Base-by-base conservation (phyloP, 2,797 vertebrate species). In the Dromococcyx pavoninus region DNA sequence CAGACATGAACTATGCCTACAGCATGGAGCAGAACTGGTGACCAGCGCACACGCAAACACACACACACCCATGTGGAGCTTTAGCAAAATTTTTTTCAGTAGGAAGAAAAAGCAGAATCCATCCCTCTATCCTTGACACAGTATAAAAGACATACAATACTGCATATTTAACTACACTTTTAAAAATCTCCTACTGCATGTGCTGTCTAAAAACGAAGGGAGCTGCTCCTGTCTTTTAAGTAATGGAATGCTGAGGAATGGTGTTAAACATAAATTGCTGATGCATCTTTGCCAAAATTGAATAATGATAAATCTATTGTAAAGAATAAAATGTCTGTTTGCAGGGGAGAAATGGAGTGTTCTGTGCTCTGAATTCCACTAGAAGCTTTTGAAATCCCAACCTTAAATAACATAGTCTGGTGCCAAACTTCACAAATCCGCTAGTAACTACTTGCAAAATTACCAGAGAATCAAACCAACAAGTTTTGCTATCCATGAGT, bases 21-120 rank as follows among this genome's bases (percentile, higher is more conserved):
- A 57, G 91, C 91, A 94, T 46, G 53, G 66, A 96, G 93, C 53
- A 17, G 91, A 95, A 94, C 96, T 77, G 93, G 91, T 80, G 37
- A 85, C 46, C 27, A 67, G 15, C 3, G 15, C 21, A 50, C 19
- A 9, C 2, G 4, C 5, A 48, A 4, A 64, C 30, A 44, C 7
- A 54, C 3, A 51, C 13, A 23, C 5, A 11, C 13, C 10, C 8
- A 44, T 25, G 6, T 4, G 7, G 1, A 41, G 5, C 24, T 86
- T 61, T 15, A 72, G 53, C 30, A 72, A 81, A 84, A 27, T n/a
- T 35, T 51, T 16, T 30, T 33, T 57, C 37, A 54, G 28, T 54
- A 54, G 30, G 28, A 19, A 32, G 32, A 50, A 58, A 17, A 23
- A 15, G 9, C 21, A 78, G 61, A 89, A 50, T 67, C 50, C 71